phyloP scores from a whole-genome alignment of 1,140 invertebrate genomes.

The Helicoverpa zea region DNA sequence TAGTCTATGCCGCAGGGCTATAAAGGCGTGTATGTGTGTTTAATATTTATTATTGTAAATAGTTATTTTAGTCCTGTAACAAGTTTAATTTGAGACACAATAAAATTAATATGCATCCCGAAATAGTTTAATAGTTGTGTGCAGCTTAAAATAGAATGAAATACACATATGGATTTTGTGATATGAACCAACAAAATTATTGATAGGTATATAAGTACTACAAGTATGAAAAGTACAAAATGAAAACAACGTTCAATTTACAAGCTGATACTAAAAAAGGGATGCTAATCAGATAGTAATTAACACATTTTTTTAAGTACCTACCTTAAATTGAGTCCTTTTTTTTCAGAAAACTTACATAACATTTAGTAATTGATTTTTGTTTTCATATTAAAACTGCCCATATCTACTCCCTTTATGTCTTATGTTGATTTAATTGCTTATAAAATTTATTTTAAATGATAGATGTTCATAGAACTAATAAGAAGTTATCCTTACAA shows the following conservation, averaged over 20 bases:
- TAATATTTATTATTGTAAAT: background rate
- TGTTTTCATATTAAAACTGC: too few species aligned
- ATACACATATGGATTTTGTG: background rate
- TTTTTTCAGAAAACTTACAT: too few species aligned
- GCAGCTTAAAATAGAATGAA: background rate
- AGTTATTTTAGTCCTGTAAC: too few species aligned
- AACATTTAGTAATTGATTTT: too few species aligned
- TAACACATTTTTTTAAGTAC: background rate
- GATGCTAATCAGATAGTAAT: background rate
- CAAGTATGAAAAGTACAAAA: background rate
- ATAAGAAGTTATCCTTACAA: too few species aligned
- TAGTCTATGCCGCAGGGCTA: background rate
- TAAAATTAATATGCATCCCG: background rate
- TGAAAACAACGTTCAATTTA: background rate
- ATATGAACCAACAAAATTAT: background rate
- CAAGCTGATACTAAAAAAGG: background rate
- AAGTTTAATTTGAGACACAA: slow-evolving; percentile 1
- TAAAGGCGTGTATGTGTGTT: background rate
- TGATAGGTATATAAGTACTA: background rate
- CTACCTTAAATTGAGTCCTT: too few species aligned
- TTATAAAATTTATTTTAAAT: too few species aligned
- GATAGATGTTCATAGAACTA: too few species aligned
- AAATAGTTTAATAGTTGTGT: background rate
- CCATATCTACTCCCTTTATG: too few species aligned
- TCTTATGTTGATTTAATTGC: too few species aligned